Evolutionary conservation across 2,888 invertebrate genomes (phyloP).

Genomic region (Mesochorus sp.): DNA sequence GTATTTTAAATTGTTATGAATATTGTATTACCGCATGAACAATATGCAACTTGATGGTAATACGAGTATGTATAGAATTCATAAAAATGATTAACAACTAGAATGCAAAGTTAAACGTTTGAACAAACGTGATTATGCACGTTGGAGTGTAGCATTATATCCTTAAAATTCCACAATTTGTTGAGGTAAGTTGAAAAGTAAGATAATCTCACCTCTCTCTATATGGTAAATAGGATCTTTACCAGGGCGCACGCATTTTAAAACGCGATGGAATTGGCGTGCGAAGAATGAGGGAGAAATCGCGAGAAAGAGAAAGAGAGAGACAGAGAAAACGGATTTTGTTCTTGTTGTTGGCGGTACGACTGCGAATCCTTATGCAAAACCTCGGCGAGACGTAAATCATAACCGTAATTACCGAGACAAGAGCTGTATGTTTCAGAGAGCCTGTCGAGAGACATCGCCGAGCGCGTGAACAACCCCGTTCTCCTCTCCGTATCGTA

Average conservation of each 20-base stretch:
- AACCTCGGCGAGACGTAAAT: slow-evolving; percentile 53
- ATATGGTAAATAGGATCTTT: not conserved
- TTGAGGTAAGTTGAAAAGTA: not conserved
- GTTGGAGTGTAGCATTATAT: not conserved
- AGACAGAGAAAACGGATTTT: not conserved
- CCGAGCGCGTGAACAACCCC: slow-evolving; percentile 41
- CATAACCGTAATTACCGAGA: slow-evolving; percentile 61
- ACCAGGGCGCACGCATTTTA: slow-evolving; percentile 22
- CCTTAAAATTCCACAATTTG: slow-evolving; percentile 31
- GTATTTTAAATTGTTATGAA: too few species aligned
- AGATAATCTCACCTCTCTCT: slow-evolving; percentile 30
- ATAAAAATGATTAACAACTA: too few species aligned
- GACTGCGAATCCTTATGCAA: slow-evolving; percentile 53
- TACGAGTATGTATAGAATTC: too few species aligned
- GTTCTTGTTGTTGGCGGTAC: not conserved
- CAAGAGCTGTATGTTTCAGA: slow-evolving; percentile 52
- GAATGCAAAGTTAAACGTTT: slow-evolving; percentile 6
- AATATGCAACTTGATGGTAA: too few species aligned
- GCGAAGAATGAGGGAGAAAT: not conserved
- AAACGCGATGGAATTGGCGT: slow-evolving; percentile 5
- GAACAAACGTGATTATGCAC: not conserved
- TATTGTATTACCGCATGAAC: too few species aligned
- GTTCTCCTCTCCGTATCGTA: slow-evolving; percentile 28
- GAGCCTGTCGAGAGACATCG: slow-evolving; percentile 50
- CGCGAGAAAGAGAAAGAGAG: too few species aligned